phyloP scores from a whole-genome alignment of 2,888 invertebrate species.

The Epirrita christyi region DNA sequence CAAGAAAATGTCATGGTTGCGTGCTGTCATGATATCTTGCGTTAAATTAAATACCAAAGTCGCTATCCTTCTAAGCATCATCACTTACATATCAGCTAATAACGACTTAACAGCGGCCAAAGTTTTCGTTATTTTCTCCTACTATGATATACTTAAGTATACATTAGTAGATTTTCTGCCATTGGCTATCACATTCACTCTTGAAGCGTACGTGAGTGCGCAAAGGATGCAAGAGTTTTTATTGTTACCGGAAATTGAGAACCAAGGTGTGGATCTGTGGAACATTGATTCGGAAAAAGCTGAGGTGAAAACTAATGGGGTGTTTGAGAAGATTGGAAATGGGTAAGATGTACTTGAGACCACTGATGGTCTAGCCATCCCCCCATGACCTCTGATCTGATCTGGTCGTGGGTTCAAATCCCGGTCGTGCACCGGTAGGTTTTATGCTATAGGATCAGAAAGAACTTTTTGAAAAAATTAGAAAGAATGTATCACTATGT shows the following conservation, averaged over 20 bases:
- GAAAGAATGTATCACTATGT: too few species aligned
- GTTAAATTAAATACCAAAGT: constrained; percentile 92
- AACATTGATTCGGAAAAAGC: constrained; percentile 62
- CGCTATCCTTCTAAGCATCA: constrained; percentile 90
- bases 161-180: constrained; percentile 93
- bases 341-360: constrained; percentile 70
- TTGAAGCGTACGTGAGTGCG: constrained; percentile 91
- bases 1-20: constrained; percentile 87
- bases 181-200: constrained; percentile 89
- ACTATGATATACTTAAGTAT: constrained; percentile 91
- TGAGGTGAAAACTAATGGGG: constrained; percentile 51
- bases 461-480: too few species aligned
- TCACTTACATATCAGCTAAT: constrained; percentile 87
- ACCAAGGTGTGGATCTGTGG: constrained; percentile 63
- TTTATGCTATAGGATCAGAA: too few species aligned
- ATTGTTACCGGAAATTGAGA: constrained; percentile 69
- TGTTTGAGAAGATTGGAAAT: constrained; percentile 77
- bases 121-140: constrained; percentile 91
- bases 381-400: too few species aligned
- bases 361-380: too few species aligned
- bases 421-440: too few species aligned
- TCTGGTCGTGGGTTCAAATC: too few species aligned
- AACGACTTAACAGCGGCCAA: constrained; percentile 89
- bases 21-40: constrained; percentile 88
- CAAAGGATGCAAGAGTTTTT: constrained; percentile 88